Conservation (phyloP, 1,140 invertebrate genomes). For the Octopus bimaculoides region DNA sequence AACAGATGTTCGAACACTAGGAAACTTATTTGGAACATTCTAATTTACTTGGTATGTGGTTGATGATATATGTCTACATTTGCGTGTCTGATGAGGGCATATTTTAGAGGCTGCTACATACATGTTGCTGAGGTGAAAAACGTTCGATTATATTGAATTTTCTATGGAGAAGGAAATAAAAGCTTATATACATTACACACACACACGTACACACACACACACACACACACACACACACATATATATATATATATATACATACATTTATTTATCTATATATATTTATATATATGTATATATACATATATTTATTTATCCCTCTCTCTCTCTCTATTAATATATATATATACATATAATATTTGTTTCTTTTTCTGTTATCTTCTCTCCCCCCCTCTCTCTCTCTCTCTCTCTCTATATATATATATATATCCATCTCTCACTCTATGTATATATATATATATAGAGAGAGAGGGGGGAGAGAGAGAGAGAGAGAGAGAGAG, state of each 20-base stretch:
- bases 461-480: no score
- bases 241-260: neutral
- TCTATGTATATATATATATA: no score
- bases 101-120: neutral
- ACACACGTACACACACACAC: neutral
- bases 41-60: no score
- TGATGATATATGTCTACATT: neutral
- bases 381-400: no score
- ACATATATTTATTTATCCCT: neutral
- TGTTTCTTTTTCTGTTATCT: no score
- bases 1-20: no score
- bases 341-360: neutral
- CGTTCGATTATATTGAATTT: neutral
- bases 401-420: no score
- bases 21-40: no score
- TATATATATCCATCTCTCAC: no score
- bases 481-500: no score
- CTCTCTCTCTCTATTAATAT: no score
- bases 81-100: neutral
- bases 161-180: neutral
- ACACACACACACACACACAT: neutral
- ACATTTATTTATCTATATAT: neutral
- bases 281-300: neutral
- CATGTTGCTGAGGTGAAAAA: neutral
- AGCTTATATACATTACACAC: neutral